Conservation (phyloP, 2,797 vertebrate genomes). For the Diceros bicornis region DNA sequence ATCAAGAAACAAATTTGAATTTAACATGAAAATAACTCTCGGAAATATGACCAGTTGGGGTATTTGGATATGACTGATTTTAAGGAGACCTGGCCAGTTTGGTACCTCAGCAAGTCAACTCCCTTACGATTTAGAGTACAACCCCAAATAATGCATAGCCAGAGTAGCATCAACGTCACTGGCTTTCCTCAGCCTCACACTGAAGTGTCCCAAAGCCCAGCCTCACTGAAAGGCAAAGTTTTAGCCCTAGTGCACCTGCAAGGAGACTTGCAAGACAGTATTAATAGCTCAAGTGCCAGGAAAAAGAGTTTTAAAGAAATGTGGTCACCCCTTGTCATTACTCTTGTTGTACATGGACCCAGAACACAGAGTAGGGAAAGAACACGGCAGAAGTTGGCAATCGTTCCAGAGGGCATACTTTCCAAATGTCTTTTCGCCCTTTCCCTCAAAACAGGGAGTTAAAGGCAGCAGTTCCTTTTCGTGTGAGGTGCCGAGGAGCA, state of each 20-base stretch:
- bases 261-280: background rate
- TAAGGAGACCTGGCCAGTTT: background rate
- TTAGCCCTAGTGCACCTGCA: background rate
- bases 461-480: background rate
- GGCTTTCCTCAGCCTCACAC: background rate
- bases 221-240: background rate
- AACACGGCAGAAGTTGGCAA: background rate
- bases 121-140: background rate
- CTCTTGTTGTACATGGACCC: background rate
- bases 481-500: background rate
- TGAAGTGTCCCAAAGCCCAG: background rate
- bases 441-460: background rate
- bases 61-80: background rate
- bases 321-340: background rate
- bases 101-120: background rate
- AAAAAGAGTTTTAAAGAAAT: background rate
- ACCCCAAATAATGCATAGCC: background rate
- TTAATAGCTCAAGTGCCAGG: background rate
- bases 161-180: background rate
- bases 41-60: background rate
- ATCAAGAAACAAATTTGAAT: background rate
- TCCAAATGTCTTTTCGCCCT: background rate
- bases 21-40: slow-evolving; percentile 28
- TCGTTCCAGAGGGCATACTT: background rate
- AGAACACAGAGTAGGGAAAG: background rate